Evolutionary conservation across 1,140 invertebrate species (phyloP), one percentile per base, ranked within the genome.

Genomic region (Tetramorium parvispinum): DNA sequence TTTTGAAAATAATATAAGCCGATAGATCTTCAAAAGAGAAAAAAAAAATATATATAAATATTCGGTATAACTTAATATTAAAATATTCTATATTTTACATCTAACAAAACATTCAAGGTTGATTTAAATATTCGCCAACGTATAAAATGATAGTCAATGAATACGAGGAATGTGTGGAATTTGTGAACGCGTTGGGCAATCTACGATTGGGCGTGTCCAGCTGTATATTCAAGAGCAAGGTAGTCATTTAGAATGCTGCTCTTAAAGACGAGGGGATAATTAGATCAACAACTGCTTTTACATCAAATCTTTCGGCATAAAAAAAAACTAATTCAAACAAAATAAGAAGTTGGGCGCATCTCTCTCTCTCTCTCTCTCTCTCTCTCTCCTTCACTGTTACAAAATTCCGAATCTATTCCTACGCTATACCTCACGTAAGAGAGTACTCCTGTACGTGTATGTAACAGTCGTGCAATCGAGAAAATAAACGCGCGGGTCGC

Each of bases 81-180:
- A 75, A 65, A 40, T 11, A 10, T 66, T 21, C 37, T 43, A 11
- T 66, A 66, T 65, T 65, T 40, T 63, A 37, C 0, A 10, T 43
- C 10, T 68, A 68, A 85, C 21, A 18, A 68, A 43, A 59, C 1
- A 43, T 43, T 76, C 21, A 11, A 32, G n/a, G 3, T 1, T 43
- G 53, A 2, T 40, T 13, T 32, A 73, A 61, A 11, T 63, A 46
- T 27, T n/a, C 32, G 32, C 32, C 55, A 24, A n/a, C 32, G 10
- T n/a, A 27, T 2, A 46, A 40, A 68, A 27, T 37, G n/a, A 27
- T 49, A 24, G 63, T 51, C n/a, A n/a, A 40, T 21, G 49, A 70
- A 70, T 68, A 16, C 43, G 18, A 16, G 59, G 76, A 78, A 78
- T 68, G 61, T 40, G 32, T 53, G 77, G 49, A 27, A 81, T 81